Percentiles rank a stretch among this genome's conserved stretches.
Evolutionary conservation across 1,140 invertebrate species (phyloP).

Genomic region (Heliconius congener): DNA sequence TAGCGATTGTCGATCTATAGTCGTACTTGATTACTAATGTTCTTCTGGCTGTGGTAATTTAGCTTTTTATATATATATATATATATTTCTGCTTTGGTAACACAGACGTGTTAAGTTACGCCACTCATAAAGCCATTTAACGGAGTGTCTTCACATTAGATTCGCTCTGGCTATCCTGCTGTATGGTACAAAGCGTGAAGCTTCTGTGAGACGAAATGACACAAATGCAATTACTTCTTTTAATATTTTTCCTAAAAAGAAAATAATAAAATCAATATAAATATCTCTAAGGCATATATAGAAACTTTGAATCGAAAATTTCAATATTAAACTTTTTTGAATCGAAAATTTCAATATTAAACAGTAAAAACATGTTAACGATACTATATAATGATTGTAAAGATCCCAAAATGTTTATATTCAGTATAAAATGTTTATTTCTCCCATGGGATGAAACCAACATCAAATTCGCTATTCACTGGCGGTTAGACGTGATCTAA

Average conservation of each 20-base stretch:
- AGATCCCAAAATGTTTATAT: not conserved
- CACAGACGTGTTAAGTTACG: too few species aligned
- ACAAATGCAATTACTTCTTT: too few species aligned
- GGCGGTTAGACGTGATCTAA: not conserved
- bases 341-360: not conserved
- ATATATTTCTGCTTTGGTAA: too few species aligned
- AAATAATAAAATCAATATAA: too few species aligned
- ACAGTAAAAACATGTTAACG: not conserved
- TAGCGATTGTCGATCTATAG: constrained; percentile 23
- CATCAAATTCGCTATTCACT: not conserved
- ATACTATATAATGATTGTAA: not conserved
- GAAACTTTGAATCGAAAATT: not conserved
- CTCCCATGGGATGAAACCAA: not conserved
- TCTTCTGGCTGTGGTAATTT: not conserved
- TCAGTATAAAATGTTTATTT: not conserved
- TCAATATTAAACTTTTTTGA: not conserved
- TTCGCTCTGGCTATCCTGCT: too few species aligned
- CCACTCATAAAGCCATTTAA: too few species aligned
- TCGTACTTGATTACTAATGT: not conserved
- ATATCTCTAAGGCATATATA: too few species aligned
- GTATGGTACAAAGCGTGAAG: too few species aligned
- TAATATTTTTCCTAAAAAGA: too few species aligned
- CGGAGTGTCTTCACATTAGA: too few species aligned
- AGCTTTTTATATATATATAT: not conserved
- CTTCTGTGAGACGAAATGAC: too few species aligned